phyloP scores from a whole-genome alignment of 1,140 invertebrate species.

The Hylaeus anthracinus region DNA sequence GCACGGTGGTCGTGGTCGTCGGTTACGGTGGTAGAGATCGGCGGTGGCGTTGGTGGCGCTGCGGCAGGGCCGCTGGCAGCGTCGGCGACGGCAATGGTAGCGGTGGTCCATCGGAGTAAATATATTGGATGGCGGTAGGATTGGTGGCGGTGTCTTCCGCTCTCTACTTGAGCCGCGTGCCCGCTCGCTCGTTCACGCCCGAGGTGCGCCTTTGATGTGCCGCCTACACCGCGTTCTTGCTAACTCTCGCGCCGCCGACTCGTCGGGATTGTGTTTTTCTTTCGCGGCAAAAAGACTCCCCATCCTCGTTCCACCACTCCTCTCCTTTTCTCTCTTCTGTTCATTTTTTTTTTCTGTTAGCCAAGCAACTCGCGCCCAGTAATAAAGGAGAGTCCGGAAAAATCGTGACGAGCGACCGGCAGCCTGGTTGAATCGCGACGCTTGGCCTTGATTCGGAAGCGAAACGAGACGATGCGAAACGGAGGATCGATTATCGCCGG shows the following conservation, averaged over 20 bases:
- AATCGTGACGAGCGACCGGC: slow-evolving; percentile 37
- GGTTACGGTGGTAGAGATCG: slow-evolving; percentile 50
- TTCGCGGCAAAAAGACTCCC: slow-evolving; percentile 38
- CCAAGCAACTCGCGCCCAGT: slow-evolving; percentile 9
- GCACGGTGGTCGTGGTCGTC: slow-evolving; percentile 46
- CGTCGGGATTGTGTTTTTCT: slow-evolving; percentile 54
- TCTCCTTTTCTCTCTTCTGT: neutral
- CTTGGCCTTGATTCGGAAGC: slow-evolving; percentile 55
- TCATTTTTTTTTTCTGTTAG: slow-evolving; percentile 1
- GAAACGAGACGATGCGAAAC: slow-evolving; percentile 56
- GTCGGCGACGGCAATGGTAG: slow-evolving; percentile 62
- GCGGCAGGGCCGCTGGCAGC: slow-evolving; percentile 25
- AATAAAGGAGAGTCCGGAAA: slow-evolving; percentile 55
- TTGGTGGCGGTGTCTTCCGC: slow-evolving; percentile 78
- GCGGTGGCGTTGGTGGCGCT: slow-evolving; percentile 25
- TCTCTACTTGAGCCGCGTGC: slow-evolving; percentile 79
- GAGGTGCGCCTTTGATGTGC: slow-evolving; percentile 79
- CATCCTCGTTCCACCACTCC: neutral
- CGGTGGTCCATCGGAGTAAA: slow-evolving; percentile 76
- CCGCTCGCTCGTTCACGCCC: slow-evolving; percentile 79
- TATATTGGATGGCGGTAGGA: slow-evolving; percentile 76
- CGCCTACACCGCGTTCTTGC: slow-evolving; percentile 77
- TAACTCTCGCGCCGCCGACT: slow-evolving; percentile 67
- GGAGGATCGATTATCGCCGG: slow-evolving; percentile 62
- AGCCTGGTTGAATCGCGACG: slow-evolving; percentile 14